Conservation (phyloP, 2,888 invertebrate genomes). For the Mallateleia sp. region DNA sequence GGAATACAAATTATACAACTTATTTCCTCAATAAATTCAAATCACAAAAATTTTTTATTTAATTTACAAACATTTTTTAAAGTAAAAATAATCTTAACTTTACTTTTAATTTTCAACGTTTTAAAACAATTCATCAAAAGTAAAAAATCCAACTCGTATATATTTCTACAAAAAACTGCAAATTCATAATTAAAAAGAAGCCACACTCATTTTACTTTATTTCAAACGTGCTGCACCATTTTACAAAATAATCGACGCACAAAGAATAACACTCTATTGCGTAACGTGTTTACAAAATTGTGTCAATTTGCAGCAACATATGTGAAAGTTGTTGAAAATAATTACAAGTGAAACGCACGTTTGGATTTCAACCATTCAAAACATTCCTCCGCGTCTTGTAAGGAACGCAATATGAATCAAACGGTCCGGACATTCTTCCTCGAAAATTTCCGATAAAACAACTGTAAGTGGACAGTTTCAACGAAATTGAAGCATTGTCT, state of each 20-base stretch:
- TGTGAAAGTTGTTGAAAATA: slow-evolving; percentile 67
- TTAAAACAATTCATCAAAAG: too few relatives aligned
- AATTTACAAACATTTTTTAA: too few relatives aligned
- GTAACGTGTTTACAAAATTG: slow-evolving; percentile 45
- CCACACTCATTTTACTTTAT: too few relatives aligned
- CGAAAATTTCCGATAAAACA: slow-evolving; percentile 46
- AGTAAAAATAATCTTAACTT: too few relatives aligned
- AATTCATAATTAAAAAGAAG: too few relatives aligned
- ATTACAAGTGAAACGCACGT: slow-evolving; percentile 48
- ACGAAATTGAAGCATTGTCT: slow-evolving; percentile 52
- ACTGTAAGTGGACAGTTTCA: slow-evolving; percentile 45
- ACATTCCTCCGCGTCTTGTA: slow-evolving; percentile 28
- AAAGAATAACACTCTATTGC: slow-evolving; percentile 34
- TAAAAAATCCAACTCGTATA: too few relatives aligned
- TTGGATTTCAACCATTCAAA: slow-evolving; percentile 17
- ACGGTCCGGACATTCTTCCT: slow-evolving; percentile 21
- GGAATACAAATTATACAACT: too few relatives aligned
- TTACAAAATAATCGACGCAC: not conserved
- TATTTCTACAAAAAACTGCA: too few relatives aligned
- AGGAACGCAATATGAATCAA: slow-evolving; percentile 28
- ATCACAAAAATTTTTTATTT: too few relatives aligned
- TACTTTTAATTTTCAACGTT: too few relatives aligned
- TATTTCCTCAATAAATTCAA: too few relatives aligned
- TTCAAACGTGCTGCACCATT: not conserved
- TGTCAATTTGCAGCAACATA: slow-evolving; percentile 37